Conservation (phyloP, 2,113 vertebrate species). For the Columba livia region DNA sequence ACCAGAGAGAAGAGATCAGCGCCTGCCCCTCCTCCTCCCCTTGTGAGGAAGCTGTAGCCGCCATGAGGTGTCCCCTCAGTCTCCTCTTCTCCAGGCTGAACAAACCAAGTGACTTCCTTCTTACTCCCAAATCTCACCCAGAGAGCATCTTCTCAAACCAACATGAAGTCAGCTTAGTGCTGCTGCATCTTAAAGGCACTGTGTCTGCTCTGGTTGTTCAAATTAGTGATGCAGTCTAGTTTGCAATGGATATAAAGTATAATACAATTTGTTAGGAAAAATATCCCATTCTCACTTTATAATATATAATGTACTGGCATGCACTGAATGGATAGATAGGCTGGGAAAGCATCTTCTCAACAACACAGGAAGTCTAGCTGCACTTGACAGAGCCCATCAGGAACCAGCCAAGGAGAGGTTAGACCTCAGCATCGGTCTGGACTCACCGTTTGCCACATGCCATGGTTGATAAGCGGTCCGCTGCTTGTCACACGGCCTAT, state of each 20-base stretch:
- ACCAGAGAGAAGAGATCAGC: too few species aligned
- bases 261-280: background rate
- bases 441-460: constrained; percentile 92
- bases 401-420: background rate
- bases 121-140: background rate
- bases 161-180: background rate
- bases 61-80: too few species aligned
- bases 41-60: too few species aligned
- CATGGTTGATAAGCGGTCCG: constrained; percentile 87
- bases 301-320: background rate
- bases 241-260: background rate
- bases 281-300: background rate
- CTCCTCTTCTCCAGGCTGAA: too few species aligned
- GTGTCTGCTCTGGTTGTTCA: background rate
- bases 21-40: too few species aligned
- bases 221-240: background rate
- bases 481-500: constrained; percentile 91
- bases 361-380: background rate
- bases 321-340: background rate
- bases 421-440: background rate
- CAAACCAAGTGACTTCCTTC: background rate
- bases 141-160: background rate
- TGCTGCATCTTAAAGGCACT: background rate
- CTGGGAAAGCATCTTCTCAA: background rate
- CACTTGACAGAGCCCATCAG: background rate